Conservation (phyloP, 2,888 invertebrate species). For the Chaetoderma sp. region DNA sequence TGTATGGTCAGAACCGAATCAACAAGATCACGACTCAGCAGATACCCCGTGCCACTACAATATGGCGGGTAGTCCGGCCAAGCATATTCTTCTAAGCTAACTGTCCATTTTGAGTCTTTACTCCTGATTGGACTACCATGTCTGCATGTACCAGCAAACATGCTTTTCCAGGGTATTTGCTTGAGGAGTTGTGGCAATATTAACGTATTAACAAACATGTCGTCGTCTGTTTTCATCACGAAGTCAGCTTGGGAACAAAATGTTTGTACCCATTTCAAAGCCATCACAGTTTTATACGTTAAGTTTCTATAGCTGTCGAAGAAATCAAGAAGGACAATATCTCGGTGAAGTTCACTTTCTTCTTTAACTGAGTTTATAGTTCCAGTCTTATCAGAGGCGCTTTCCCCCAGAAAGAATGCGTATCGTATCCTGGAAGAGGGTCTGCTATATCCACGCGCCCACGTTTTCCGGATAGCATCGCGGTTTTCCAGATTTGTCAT, state of each 20-base stretch:
- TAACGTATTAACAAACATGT: conserved; percentile 49
- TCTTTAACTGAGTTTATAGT: too few relatives aligned
- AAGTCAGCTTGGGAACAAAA: conserved; percentile 42
- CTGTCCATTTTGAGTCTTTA: conserved; percentile 49
- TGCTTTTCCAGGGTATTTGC: conserved; percentile 37
- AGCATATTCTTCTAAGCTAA: conserved; percentile 41
- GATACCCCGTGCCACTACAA: conserved; percentile 56
- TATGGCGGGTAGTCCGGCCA: conserved; percentile 32
- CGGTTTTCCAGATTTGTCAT: too few relatives aligned
- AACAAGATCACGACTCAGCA: conserved; percentile 45
- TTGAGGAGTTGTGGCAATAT: conserved; percentile 42
- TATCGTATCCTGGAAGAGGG: too few relatives aligned
- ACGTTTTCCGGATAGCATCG: too few relatives aligned
- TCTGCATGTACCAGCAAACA: conserved; percentile 53
- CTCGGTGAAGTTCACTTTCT: conserved; percentile 40
- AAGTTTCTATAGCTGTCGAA: conserved; percentile 50
- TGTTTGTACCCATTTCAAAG: conserved; percentile 41
- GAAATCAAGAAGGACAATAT: conserved; percentile 47
- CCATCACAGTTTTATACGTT: conserved; percentile 51
- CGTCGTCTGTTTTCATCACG: conserved; percentile 61
- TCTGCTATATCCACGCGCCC: too few relatives aligned
- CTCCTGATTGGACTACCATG: conserved; percentile 47
- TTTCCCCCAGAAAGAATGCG: too few relatives aligned
- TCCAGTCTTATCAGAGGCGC: too few relatives aligned
- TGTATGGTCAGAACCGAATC: conserved; percentile 37